These are phyloP conservation scores for Thalassarche chlororhynchos DNA, from an alignment of 2,113 vertebrate species.

Conservation along the genomic window DNA sequence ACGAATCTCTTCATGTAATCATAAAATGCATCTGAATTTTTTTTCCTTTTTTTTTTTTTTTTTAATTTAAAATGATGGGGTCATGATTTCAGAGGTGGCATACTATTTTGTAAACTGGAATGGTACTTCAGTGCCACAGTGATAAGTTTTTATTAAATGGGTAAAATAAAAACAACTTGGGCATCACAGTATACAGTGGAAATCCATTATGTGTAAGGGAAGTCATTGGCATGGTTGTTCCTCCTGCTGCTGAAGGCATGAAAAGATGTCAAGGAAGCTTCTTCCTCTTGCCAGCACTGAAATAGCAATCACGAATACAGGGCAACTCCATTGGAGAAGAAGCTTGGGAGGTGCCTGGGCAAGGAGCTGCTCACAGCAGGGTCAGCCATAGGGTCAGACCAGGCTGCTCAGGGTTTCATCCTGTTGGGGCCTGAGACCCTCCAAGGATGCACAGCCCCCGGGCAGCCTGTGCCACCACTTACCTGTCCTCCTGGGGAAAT, in stretches of 20 bases:
- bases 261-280: neutral
- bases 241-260: neutral
- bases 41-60: neutral
- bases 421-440: accelerated
- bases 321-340: accelerated
- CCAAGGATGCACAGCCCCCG: neutral
- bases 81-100: neutral
- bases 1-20: neutral
- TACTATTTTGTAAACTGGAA: neutral
- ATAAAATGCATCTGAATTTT: neutral
- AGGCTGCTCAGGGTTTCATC: neutral
- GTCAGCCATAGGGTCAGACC: neutral
- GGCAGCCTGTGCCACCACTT: neutral
- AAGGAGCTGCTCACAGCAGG: neutral
- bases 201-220: neutral
- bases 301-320: neutral
- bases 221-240: neutral
- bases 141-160: neutral
- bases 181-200: neutral
- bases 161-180: neutral
- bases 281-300: neutral
- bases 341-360: neutral
- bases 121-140: neutral
- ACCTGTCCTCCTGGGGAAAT: neutral
- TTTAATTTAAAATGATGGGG: neutral